phyloP scores from a whole-genome alignment of 2,113 vertebrate species.

The Tachysurus vachellii region DNA sequence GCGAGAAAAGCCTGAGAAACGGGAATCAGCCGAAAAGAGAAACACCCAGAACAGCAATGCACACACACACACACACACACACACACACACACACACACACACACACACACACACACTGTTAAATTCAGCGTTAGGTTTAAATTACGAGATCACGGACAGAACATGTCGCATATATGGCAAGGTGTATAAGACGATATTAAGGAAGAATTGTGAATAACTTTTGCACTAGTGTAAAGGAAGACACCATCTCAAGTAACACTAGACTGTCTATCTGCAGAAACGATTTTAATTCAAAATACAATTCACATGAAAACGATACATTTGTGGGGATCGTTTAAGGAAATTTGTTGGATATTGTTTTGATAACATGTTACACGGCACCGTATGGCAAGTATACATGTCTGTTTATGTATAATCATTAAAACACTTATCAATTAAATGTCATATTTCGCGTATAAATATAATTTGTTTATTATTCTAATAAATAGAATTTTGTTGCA shows the following conservation, averaged over 20 bases:
- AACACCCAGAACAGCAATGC: slow-evolving; percentile 59
- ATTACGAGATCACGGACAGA: not conserved
- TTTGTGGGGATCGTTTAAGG: not conserved
- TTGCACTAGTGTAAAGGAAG: not conserved
- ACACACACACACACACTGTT: slow-evolving; percentile 14
- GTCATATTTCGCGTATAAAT: not conserved
- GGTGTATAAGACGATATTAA: not conserved
- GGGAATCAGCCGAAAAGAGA: slow-evolving; percentile 69
- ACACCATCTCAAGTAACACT: not conserved
- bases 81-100: slow-evolving; percentile 39
- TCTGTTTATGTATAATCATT: not conserved
- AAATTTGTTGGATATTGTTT: slow-evolving; percentile 9
- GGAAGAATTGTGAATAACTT: not conserved
- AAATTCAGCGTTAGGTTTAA: not conserved
- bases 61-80: slow-evolving; percentile 24
- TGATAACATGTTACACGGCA: not conserved
- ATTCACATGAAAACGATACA: not conserved
- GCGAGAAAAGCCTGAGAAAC: slow-evolving; percentile 76
- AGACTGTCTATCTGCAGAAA: not conserved
- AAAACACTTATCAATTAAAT: not conserved
- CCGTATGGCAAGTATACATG: too few relatives aligned
- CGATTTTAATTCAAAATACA: not conserved
- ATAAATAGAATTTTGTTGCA: not conserved
- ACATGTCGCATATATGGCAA: not conserved
- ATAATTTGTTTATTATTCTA: not conserved